A percentile compares a stretch with the other conserved stretches of the same genome.
phyloP scores from a whole-genome alignment of 2,888 invertebrate species.

The Philopedon plagiatum region DNA sequence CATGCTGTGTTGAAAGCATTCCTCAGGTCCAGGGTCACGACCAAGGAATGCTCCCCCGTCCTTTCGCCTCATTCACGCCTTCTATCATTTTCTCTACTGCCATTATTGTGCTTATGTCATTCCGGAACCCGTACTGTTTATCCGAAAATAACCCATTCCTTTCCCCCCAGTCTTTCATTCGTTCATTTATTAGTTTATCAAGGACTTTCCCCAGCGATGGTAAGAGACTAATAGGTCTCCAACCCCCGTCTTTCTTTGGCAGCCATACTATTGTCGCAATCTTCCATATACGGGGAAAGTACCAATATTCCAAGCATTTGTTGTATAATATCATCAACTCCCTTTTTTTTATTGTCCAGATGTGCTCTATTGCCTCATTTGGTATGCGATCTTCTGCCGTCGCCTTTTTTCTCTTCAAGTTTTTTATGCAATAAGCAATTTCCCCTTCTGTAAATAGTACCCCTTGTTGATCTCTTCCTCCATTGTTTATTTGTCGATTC shows the following conservation, averaged over 20 bases:
- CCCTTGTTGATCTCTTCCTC: neutral
- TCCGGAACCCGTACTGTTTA: conserved; percentile 53
- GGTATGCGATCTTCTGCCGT: conserved; percentile 30
- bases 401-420: conserved; percentile 27
- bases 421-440: neutral
- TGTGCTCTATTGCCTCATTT: conserved; percentile 14
- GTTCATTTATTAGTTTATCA: conserved; percentile 56
- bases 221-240: conserved; percentile 57
- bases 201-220: conserved; percentile 56
- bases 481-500: neutral
- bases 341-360: neutral
- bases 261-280: conserved; percentile 51
- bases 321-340: conserved; percentile 1
- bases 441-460: too few species aligned
- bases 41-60: conserved; percentile 26
- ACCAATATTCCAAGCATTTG: conserved; percentile 35
- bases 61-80: conserved; percentile 6
- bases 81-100: conserved; percentile 49
- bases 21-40: conserved; percentile 49
- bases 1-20: conserved; percentile 37
- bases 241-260: conserved; percentile 52
- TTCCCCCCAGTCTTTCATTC: conserved; percentile 52
- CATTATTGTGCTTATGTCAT: conserved; percentile 55
- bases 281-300: conserved; percentile 55
- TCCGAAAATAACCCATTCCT: conserved; percentile 49